These are phyloP conservation scores for Lerista edwardsae DNA, from an alignment of 2,797 vertebrate species.

Conservation along the genomic window DNA sequence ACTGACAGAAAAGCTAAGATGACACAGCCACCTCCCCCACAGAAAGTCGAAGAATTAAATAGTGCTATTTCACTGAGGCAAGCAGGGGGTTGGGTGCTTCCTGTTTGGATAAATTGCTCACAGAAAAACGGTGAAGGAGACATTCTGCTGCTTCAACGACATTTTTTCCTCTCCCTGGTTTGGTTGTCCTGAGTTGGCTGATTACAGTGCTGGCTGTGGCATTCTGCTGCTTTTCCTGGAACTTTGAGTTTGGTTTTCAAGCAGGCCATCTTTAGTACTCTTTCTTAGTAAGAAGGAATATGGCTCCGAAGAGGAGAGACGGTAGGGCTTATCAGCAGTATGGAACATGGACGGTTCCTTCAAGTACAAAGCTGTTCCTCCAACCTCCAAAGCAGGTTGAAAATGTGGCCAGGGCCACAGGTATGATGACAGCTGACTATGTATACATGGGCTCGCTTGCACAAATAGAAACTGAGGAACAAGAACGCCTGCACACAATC, in stretches of 20 bases:
- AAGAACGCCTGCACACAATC: conserved; percentile 17
- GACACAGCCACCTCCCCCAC: not conserved
- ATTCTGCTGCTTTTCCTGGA: conserved; percentile 12
- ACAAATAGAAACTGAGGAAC: conserved; percentile 10
- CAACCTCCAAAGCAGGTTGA: not conserved
- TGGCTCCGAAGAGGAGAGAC: conserved; percentile 24
- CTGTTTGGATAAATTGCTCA: conserved; percentile 25
- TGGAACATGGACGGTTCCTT: not conserved
- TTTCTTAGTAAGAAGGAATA: not conserved
- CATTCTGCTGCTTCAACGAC: not conserved
- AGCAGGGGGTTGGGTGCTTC: conserved; percentile 6
- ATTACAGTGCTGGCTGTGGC: not conserved
- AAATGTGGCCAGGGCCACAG: not conserved
- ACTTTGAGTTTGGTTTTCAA: not conserved
- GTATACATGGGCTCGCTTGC: not conserved
- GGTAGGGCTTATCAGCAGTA: not conserved
- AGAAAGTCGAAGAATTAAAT: not conserved
- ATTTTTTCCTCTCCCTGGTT: not conserved
- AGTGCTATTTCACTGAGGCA: not conserved
- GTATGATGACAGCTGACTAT: not conserved
- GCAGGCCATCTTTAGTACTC: not conserved
- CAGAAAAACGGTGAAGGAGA: conserved; percentile 4
- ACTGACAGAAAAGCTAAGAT: conserved; percentile 14
- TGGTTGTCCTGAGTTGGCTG: not conserved
- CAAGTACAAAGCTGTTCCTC: not conserved